phyloP scores from a whole-genome alignment of 2,797 vertebrate genomes.

The Decapterus maruadsi region DNA sequence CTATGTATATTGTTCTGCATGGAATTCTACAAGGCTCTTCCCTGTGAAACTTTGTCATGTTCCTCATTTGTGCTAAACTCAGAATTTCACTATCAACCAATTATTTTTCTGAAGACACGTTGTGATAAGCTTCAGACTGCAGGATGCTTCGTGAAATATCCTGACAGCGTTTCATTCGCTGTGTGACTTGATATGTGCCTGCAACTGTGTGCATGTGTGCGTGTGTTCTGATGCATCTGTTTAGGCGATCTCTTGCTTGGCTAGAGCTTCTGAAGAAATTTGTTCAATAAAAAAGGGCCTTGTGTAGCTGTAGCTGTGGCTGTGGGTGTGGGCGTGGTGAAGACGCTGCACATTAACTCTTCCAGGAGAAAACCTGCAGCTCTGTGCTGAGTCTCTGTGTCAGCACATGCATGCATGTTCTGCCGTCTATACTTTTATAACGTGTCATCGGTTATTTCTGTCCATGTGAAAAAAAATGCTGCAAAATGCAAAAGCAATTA shows the following conservation, averaged over 20 bases:
- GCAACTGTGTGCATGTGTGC: slow-evolving; percentile 3
- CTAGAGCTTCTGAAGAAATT: slow-evolving; percentile 32
- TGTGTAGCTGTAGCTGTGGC: slow-evolving; percentile 26
- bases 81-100: slow-evolving; percentile 6
- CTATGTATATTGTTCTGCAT: not conserved
- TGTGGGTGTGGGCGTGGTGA: slow-evolving; percentile 1
- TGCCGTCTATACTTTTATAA: not conserved
- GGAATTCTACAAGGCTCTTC: not conserved
- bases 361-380: not conserved
- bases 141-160: slow-evolving; percentile 38
- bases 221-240: slow-evolving; percentile 46
- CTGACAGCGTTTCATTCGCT: slow-evolving; percentile 4
- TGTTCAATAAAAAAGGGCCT: slow-evolving; percentile 35
- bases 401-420: not conserved
- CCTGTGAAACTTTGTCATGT: slow-evolving; percentile 20
- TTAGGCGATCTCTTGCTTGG: slow-evolving; percentile 50
- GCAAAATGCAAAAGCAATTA: not conserved
- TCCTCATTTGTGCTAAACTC: slow-evolving; percentile 28
- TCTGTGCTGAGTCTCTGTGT: not conserved
- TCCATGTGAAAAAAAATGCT: not conserved
- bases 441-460: slow-evolving; percentile 4
- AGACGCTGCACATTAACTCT: slow-evolving; percentile 5
- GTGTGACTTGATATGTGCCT: not conserved
- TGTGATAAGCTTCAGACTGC: slow-evolving; percentile 14
- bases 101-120: slow-evolving; percentile 12